Base-by-base conservation (phyloP, 92 coral and sea anemone genomes). In the Zoanthus solanderi region DNA sequence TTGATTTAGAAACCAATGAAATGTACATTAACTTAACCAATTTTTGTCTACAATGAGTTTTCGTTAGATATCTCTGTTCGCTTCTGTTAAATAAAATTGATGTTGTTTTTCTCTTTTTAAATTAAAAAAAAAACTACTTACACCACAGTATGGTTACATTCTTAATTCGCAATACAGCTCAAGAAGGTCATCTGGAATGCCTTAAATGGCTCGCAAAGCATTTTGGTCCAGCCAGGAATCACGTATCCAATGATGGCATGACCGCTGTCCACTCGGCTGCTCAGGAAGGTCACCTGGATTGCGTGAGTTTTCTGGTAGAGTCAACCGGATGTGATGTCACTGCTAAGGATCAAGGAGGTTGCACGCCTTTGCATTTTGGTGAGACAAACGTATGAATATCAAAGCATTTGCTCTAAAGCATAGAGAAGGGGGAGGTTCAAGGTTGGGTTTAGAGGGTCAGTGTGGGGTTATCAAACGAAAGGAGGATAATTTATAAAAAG, bases 201-300 rank as follows among this genome's bases (percentile, higher is more conserved):
- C 82, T 95, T n/a, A 91, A 84, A 87, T 95, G 98, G 98, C 94
- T 95, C 15, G 88, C 93, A 31, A 95, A 95, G 91, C 91, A 92
- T 73, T 83, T 93, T 13, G 96, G 93, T 15, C 90, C 98, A 16
- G 93, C 85, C 11, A 91, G 87, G 53, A 80, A 83, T 54, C 93
- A 95, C 57, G 83, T 90, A 44, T 91, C 98, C 42, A 78, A 89
- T 15, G 96, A 93, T 93, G 96, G 98, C 56, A 95, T 88, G 98
- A 95, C 98, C 90, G 94, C 98, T 95, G 93, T 82, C 50, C 98
- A 95, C 67, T 94, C 93, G 45, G 90, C 98, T 80, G 93, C 98
- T 76, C 93, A 93, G 77, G 96, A 93, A 86, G 98, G 98, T 10
- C 94, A 93, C 82, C 77, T 95, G 47, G 94, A 91, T 16, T 95